Percentiles rank a stretch among this genome's conserved stretches.
Conservation (phyloP, 2,888 invertebrate genomes). For the Coremacera marginata region DNA sequence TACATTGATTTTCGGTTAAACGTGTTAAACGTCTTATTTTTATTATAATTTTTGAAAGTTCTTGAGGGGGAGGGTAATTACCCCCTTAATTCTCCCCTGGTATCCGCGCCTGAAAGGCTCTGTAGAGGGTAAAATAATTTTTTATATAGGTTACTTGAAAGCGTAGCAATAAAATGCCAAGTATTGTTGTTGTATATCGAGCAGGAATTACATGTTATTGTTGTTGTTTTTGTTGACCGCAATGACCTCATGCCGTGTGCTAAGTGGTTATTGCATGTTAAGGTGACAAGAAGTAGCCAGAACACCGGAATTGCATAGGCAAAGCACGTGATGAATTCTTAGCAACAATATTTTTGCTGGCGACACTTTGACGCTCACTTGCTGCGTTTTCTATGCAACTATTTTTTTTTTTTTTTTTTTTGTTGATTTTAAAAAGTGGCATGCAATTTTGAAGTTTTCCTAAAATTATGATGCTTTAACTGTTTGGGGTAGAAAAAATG, state of each 20-base stretch:
- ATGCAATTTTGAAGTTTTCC: neutral
- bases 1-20: too few relatives aligned
- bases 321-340: neutral
- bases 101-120: too few relatives aligned
- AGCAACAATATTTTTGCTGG: slow-evolving; percentile 48
- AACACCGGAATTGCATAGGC: neutral
- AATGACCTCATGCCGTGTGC: slow-evolving; percentile 51
- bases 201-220: neutral
- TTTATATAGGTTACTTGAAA: neutral
- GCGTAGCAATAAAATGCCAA: neutral
- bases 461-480: neutral
- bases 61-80: too few relatives aligned
- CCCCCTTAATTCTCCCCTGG: too few relatives aligned
- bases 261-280: slow-evolving; percentile 48
- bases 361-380: slow-evolving; percentile 60
- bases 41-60: too few relatives aligned
- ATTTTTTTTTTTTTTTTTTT: neutral
- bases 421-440: neutral
- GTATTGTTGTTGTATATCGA: neutral
- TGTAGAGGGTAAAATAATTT: neutral
- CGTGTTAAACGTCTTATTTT: too few relatives aligned
- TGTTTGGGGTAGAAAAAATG: too few relatives aligned
- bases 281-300: slow-evolving; percentile 48
- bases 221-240: slow-evolving; percentile 42
- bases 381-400: slow-evolving; percentile 47